These are phyloP conservation scores for Oophaga pumilio DNA, from an alignment of 2,113 vertebrate genomes.

Conservation along the genomic window DNA sequence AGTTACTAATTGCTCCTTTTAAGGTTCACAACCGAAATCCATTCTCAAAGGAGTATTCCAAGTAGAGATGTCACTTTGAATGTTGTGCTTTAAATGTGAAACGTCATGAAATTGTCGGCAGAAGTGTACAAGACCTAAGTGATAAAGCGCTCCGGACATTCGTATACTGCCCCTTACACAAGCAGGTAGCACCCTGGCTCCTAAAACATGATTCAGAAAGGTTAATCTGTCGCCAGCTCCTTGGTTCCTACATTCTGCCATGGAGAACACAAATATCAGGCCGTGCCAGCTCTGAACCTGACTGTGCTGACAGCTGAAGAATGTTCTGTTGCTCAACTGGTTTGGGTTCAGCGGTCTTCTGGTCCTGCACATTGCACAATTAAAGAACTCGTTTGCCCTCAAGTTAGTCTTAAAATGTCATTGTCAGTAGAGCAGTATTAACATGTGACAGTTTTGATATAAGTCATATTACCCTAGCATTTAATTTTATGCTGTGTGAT, in stretches of 20 bases:
- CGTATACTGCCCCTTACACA: background rate
- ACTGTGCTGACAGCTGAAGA: background rate
- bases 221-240: background rate
- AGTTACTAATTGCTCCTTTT: too few relatives aligned
- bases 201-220: background rate
- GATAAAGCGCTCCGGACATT: background rate
- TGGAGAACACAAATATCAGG: background rate
- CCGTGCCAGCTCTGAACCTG: background rate
- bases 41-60: too few relatives aligned
- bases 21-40: too few relatives aligned
- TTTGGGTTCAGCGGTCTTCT: conserved; percentile 11
- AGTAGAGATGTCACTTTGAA: too few relatives aligned
- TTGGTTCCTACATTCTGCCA: background rate
- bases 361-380: background rate
- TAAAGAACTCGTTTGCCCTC: conserved; percentile 31
- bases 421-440: conserved; percentile 34
- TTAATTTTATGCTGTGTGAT: conserved; percentile 36
- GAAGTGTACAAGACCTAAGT: background rate
- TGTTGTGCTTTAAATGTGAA: too few relatives aligned
- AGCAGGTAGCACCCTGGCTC: background rate
- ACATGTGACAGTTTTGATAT: conserved; percentile 29
- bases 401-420: conserved; percentile 36
- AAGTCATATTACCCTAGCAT: conserved; percentile 16
- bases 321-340: background rate
- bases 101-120: background rate